Percentiles rank a stretch among this genome's conserved stretches.
phyloP scores from a whole-genome alignment of 2,113 vertebrate species.

The Nothobranchius kuhntae region DNA sequence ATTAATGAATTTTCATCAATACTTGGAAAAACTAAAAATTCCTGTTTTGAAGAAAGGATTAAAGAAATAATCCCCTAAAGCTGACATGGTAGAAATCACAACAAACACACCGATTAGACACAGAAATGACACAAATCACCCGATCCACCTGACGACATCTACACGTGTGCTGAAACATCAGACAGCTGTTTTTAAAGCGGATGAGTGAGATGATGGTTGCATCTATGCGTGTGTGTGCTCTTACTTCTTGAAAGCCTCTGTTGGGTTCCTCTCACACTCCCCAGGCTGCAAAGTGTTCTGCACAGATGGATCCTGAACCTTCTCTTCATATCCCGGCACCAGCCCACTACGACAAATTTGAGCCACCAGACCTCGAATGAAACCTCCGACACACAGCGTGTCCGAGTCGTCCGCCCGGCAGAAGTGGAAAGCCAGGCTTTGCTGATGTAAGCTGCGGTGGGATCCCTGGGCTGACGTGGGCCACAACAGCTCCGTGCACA shows the following conservation, averaged over 20 bases:
- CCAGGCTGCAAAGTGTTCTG: constrained; percentile 88
- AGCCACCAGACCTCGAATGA: constrained; percentile 86
- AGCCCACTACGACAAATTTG: constrained; percentile 89
- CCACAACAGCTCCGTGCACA: constrained; percentile 95
- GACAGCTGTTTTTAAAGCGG: too few relatives aligned
- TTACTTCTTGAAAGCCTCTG: constrained; percentile 97
- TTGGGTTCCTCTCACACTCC: constrained; percentile 94
- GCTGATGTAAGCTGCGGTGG: constrained; percentile 88
- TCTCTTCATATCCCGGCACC: constrained; percentile 90
- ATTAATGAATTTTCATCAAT: constrained; percentile 32
- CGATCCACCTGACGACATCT: too few relatives aligned
- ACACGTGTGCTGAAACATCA: not conserved
- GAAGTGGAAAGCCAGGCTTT: constrained; percentile 93
- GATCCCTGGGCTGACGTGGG: constrained; percentile 85
- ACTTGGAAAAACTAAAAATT: constrained; percentile 6
- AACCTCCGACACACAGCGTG: constrained; percentile 89
- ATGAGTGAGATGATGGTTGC: not conserved
- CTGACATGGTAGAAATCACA: not conserved
- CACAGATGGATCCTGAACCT: constrained; percentile 87
- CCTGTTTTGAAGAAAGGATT: not conserved
- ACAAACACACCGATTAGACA: too few relatives aligned
- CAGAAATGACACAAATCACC: too few relatives aligned
- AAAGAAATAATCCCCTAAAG: not conserved
- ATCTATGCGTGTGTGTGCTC: not conserved
- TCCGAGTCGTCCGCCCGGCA: constrained; percentile 94